Evolutionary conservation across 2,113 vertebrate genomes (phyloP), one percentile per base, ranked within the genome.

Genomic region (Vidua macroura): DNA sequence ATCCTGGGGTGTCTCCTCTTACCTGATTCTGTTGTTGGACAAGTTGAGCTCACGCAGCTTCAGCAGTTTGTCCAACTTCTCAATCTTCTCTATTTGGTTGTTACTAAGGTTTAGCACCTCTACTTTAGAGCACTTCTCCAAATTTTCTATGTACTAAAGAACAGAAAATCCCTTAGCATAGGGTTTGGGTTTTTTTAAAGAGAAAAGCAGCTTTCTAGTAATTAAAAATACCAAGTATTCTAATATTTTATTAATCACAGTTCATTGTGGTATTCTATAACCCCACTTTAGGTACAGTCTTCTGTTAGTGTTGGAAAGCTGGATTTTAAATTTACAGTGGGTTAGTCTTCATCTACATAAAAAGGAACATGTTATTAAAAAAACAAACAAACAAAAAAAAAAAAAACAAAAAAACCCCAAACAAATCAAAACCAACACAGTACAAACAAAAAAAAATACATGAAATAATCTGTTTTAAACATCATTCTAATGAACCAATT

Each of bases 141-240:
- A 96, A 83, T 98, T 98, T 97, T 99, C 98, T 75, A 99, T 99
- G 83, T 98, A 98, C 98, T 99, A 77, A 52, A 97, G 60, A 91
- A 86, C 0, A 95, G 35, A 89, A 83, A 77, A 88, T 41, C 25
- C 14, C 17, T 88, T 73, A 83, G 33, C 27, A n/a, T 8, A 87
- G 25, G 22, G 27, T 58, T 28, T 64, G 41, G 9, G 2, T 0
- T 35, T 55, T 73, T 68, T 70, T 3, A 25, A 83, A 83, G 21
- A 82, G 18, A 84, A 74, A 53, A 21, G 11, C n/a, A 70, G 11
- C 49, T 81, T 92, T 77, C 28, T 43, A 21, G 10, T 63, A 2
- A 60, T 37, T 72, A 13, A 56, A 78, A 72, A 14, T 13, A 33
- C 10, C 13, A 72, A 67, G 4, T 62, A 74, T 55, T 63, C 23